These are phyloP conservation scores for Capitella teleta DNA, from an alignment of 1,140 invertebrate species.

Conservation along the genomic window DNA sequence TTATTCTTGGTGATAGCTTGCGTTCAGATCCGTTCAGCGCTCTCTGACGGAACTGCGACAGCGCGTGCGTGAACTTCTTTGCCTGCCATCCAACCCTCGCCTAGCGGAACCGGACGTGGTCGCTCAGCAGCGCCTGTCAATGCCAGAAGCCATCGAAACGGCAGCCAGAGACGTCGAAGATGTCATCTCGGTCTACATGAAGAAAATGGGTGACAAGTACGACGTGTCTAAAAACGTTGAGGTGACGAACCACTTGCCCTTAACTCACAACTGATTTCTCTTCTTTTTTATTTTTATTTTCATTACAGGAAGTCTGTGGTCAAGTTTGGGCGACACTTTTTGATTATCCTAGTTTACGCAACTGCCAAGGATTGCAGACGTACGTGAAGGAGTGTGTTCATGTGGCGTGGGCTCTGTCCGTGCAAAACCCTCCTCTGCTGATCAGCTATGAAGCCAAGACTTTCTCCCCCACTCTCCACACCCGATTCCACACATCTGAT, in stretches of 20 bases:
- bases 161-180: slow-evolving; percentile 43
- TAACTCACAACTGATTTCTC: background rate
- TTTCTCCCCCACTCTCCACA: slow-evolving; percentile 52
- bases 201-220: slow-evolving; percentile 46
- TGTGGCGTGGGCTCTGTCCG: slow-evolving; percentile 50
- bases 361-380: slow-evolving; percentile 50
- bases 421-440: slow-evolving; percentile 45
- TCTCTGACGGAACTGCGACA: slow-evolving; percentile 45
- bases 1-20: too few species aligned
- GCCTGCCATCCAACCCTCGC: slow-evolving; percentile 45
- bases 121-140: too few species aligned
- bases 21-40: slow-evolving; percentile 50
- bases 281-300: background rate
- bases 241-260: too few species aligned
- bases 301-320: slow-evolving; percentile 50
- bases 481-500: slow-evolving; percentile 55
- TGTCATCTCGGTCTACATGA: slow-evolving; percentile 45
- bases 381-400: slow-evolving; percentile 56
- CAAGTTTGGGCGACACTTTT: slow-evolving; percentile 60
- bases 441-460: slow-evolving; percentile 50
- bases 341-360: slow-evolving; percentile 61
- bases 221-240: slow-evolving; percentile 48
- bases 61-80: slow-evolving; percentile 44
- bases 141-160: background rate
- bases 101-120: too few species aligned